phyloP scores from a whole-genome alignment of 2,888 invertebrate genomes.

The Cryptophagus acutangulus region DNA sequence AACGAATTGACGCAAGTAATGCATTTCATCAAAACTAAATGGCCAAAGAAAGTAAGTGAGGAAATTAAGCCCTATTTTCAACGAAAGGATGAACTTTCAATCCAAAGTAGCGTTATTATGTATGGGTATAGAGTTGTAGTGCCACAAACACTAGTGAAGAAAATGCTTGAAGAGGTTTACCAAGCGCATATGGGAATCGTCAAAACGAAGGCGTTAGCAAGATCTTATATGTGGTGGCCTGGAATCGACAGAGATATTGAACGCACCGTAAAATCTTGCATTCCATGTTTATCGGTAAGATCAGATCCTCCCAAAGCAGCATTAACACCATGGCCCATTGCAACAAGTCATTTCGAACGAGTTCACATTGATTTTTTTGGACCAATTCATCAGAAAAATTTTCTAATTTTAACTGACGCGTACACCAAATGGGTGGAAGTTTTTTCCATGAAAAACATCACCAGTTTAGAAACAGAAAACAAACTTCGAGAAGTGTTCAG shows the following conservation, averaged over 20 bases:
- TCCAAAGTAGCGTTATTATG: constrained; percentile 9
- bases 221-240: constrained; percentile 30
- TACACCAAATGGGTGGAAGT: too few species aligned
- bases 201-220: constrained; percentile 31
- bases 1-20: constrained; percentile 4
- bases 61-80: constrained; percentile 8
- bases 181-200: constrained; percentile 30
- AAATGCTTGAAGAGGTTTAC: constrained; percentile 27
- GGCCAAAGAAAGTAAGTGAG: constrained; percentile 1
- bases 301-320: not conserved
- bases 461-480: too few species aligned
- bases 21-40: constrained; percentile 1
- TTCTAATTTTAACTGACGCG: too few species aligned
- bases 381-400: too few species aligned
- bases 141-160: constrained; percentile 15
- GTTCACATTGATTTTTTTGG: constrained; percentile 3
- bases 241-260: constrained; percentile 30
- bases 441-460: too few species aligned
- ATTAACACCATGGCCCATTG: not conserved
- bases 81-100: constrained; percentile 11
- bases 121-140: constrained; percentile 9
- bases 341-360: not conserved
- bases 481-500: too few species aligned
- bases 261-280: constrained; percentile 5
- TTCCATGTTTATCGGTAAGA: not conserved